These are phyloP conservation scores for Apostichopus parvimensis DNA, from an alignment of 35 echinoderm and acorn worm genomes.

Conservation along the genomic window DNA sequence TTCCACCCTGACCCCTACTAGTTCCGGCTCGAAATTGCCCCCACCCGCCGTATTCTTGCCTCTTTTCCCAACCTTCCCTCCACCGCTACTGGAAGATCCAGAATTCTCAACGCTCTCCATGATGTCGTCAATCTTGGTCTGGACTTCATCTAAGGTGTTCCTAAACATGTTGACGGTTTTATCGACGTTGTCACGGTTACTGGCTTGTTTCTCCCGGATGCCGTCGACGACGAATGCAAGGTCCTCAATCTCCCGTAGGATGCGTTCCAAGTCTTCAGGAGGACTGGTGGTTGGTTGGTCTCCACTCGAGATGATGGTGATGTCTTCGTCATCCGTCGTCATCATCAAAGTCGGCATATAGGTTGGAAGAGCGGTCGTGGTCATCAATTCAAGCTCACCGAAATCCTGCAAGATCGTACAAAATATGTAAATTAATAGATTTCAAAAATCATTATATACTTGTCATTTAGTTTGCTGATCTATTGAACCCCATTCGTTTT, in stretches of 20 bases:
- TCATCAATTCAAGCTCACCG: neutral
- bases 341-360: conserved; percentile 21
- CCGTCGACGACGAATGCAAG: conserved; percentile 38
- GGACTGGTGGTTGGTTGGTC: conserved; percentile 21
- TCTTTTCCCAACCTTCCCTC: neutral
- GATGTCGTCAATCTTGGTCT: conserved; percentile 47
- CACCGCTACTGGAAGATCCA: neutral
- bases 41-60: conserved; percentile 14
- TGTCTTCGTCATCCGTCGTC: conserved; percentile 57
- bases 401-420: no score
- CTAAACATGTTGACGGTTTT: neutral
- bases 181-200: neutral
- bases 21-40: neutral
- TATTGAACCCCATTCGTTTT: no score
- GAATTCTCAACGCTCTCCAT: neutral
- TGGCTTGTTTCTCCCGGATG: conserved; percentile 29
- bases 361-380: conserved; percentile 29
- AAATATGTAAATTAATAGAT: no score
- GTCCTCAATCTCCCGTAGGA: conserved; percentile 21
- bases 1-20: conserved; percentile 35
- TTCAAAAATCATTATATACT: no score
- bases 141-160: neutral
- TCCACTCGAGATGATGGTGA: conserved; percentile 40
- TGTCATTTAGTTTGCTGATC: no score
- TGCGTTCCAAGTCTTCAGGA: neutral